Evolutionary conservation across 2,113 vertebrate species (phyloP).

Genomic region (Rutilus rutilus): DNA sequence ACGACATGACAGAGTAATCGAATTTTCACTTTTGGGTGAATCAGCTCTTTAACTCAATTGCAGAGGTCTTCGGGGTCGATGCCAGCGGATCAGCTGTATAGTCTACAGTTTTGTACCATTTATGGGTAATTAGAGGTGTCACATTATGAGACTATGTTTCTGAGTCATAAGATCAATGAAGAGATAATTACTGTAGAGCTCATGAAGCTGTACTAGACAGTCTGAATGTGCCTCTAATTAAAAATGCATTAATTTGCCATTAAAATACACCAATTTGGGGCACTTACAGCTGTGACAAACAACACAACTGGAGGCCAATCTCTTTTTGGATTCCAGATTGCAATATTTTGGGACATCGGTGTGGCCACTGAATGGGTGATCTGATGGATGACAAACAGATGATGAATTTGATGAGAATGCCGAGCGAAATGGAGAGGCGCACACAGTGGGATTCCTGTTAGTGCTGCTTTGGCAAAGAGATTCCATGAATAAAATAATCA

Average conservation of each 20-base stretch:
- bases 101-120: neutral
- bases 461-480: slow-evolving; percentile 40
- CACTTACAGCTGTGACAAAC: slow-evolving; percentile 5
- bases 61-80: neutral
- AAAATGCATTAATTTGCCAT: slow-evolving; percentile 35
- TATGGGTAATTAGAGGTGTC: slow-evolving; percentile 24
- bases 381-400: slow-evolving; percentile 27
- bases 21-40: neutral
- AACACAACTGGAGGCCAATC: slow-evolving; percentile 29
- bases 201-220: slow-evolving; percentile 19
- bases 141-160: slow-evolving; percentile 23
- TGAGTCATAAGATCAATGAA: slow-evolving; percentile 35
- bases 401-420: slow-evolving; percentile 7
- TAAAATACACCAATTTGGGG: slow-evolving; percentile 35
- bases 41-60: neutral
- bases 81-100: neutral
- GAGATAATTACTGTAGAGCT: slow-evolving; percentile 32
- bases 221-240: slow-evolving; percentile 44
- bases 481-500: slow-evolving; percentile 25
- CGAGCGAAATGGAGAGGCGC: neutral
- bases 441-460: slow-evolving; percentile 35
- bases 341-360: slow-evolving; percentile 16
- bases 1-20: neutral
- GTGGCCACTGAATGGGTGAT: slow-evolving; percentile 19
- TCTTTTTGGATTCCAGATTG: slow-evolving; percentile 6